A percentile compares a stretch with the other conserved stretches of the same genome.
phyloP scores from a whole-genome alignment of 2,113 vertebrate genomes.

The Azemiops feae region DNA sequence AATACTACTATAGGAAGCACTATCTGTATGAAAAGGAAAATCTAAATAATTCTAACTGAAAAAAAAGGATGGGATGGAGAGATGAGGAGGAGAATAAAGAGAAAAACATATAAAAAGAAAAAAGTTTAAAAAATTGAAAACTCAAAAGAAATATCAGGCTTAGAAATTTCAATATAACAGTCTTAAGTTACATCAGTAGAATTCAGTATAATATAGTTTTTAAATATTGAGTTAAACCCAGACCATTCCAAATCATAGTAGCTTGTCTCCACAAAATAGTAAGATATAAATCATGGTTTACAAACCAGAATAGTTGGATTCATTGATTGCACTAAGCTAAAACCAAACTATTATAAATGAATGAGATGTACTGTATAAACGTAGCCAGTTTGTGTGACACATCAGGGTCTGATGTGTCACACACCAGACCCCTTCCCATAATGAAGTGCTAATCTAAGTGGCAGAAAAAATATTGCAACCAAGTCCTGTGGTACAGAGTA shows the following conservation, averaged over 20 bases:
- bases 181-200: not conserved
- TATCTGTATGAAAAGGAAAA: not conserved
- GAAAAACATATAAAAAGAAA: not conserved
- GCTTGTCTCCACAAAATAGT: not conserved
- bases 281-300: not conserved
- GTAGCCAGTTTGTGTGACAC: not conserved
- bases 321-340: not conserved
- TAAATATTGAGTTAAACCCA: not conserved
- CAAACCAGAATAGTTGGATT: not conserved
- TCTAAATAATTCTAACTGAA: not conserved
- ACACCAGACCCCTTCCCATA: not conserved
- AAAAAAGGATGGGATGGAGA: not conserved
- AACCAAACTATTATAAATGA: not conserved
- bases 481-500: not conserved
- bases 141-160: not conserved
- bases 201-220: not conserved
- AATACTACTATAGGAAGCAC: not conserved
- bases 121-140: not conserved
- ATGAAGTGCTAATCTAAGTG: not conserved
- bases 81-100: not conserved
- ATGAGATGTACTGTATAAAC: not conserved
- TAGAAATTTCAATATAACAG: not conserved
- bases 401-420: not conserved
- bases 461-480: not conserved
- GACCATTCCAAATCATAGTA: not conserved